Evolutionary conservation across 2,113 vertebrate genomes (phyloP).

Genomic region (Rostratula benghalensis): DNA sequence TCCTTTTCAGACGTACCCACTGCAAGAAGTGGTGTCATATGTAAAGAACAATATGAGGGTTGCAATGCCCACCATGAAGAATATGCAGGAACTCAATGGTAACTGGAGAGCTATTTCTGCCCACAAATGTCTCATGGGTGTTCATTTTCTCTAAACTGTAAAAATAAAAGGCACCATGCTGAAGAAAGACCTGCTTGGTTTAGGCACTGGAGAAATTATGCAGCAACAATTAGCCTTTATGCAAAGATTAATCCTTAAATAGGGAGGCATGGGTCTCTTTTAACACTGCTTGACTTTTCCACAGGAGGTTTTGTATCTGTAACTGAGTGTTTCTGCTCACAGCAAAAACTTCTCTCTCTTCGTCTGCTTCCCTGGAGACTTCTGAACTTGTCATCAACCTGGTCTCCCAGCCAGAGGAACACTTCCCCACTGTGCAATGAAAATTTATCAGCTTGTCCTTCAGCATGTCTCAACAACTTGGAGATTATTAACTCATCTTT

Average conservation of each 20-base stretch:
- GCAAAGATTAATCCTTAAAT: conserved; percentile 12
- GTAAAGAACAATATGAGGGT: neutral
- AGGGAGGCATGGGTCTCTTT: neutral
- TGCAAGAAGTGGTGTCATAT: neutral
- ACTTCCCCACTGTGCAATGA: conserved; percentile 54
- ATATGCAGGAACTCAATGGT: neutral
- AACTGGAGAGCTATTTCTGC: neutral
- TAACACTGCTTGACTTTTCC: conserved; percentile 43
- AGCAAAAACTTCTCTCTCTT: conserved; percentile 34
- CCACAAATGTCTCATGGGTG: neutral
- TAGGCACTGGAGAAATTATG: neutral
- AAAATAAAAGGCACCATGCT: neutral
- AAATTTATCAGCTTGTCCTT: conserved; percentile 60
- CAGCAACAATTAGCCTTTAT: conserved; percentile 15
- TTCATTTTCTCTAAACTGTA: neutral
- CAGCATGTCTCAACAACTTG: conserved; percentile 54
- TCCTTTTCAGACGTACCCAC: neutral
- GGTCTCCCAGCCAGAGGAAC: conserved; percentile 38
- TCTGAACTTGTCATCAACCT: conserved; percentile 42
- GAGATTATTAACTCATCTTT: conserved; percentile 59
- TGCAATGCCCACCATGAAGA: neutral
- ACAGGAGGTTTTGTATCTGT: conserved; percentile 16
- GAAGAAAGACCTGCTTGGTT: conserved; percentile 25
- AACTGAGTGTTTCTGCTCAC: neutral
- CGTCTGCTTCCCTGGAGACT: conserved; percentile 28